These are phyloP conservation scores for Anguilla rostrata DNA, from an alignment of 2,113 vertebrate genomes.

Conservation along the genomic window DNA sequence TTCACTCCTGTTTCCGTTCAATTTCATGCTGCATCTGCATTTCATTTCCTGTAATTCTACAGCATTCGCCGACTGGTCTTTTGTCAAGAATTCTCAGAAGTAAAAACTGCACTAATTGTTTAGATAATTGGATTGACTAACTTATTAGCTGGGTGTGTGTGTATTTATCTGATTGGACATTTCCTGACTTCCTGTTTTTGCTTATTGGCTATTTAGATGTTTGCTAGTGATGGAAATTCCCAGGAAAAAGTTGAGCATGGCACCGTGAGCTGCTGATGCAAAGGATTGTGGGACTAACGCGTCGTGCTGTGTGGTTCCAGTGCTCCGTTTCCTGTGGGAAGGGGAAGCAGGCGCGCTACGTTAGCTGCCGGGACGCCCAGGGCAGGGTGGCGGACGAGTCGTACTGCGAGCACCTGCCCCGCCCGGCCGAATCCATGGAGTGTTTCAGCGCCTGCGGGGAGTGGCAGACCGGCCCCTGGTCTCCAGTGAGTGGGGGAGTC, in stretches of 20 bases:
- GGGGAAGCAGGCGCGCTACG: constrained; percentile 85
- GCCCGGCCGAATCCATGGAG: constrained; percentile 77
- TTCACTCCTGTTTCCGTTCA: not conserved
- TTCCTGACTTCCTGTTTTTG: too few species aligned
- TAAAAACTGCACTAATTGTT: not conserved
- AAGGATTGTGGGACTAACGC: not conserved
- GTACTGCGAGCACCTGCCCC: constrained; percentile 76
- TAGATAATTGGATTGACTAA: not conserved
- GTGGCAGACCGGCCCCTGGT: constrained; percentile 89
- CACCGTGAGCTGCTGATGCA: constrained; percentile 1
- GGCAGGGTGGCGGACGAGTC: constrained; percentile 83
- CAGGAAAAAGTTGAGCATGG: too few species aligned
- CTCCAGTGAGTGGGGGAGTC: constrained; percentile 76
- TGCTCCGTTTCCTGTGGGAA: constrained; percentile 91
- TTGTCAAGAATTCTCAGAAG: not conserved
- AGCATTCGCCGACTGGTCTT: not conserved
- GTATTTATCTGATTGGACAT: too few species aligned
- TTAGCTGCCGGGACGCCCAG: constrained; percentile 85
- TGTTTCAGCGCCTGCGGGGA: constrained; percentile 91
- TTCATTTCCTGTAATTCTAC: not conserved
- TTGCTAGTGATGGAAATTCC: too few species aligned
- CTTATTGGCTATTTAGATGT: too few species aligned
- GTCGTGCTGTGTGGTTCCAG: constrained; percentile 59
- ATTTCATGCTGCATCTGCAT: not conserved
- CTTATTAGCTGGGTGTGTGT: not conserved